phyloP scores from a whole-genome alignment of 2,113 vertebrate genomes.

The Phalacrocorax brasilianus region DNA sequence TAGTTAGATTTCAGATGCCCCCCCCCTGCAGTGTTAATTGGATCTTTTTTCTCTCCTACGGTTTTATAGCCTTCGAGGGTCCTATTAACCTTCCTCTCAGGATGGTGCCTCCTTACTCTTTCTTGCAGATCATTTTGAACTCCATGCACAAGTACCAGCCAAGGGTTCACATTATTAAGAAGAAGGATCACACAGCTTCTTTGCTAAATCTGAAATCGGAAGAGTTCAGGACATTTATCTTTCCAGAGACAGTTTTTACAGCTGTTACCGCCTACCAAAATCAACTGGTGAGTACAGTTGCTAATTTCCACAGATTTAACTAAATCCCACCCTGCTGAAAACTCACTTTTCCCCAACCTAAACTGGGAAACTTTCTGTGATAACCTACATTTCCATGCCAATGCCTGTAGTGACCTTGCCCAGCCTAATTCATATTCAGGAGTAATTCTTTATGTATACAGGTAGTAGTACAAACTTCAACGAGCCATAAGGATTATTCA shows the following conservation, averaged over 20 bases:
- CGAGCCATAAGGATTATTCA: neutral
- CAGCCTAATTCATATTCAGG: neutral
- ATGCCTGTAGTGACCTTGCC: neutral
- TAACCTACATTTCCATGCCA: neutral
- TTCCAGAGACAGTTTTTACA: constrained; percentile 96
- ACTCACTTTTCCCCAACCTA: neutral
- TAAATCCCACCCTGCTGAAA: neutral
- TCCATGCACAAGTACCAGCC: constrained; percentile 99
- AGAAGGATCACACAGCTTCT: constrained; percentile 97
- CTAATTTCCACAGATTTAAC: neutral
- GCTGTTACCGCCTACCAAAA: constrained; percentile 99
- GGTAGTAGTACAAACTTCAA: neutral
- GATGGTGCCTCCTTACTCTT: neutral
- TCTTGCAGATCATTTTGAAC: constrained; percentile 92
- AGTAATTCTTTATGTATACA: neutral
- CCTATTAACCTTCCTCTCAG: neutral
- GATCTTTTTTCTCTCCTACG: rapidly evolving
- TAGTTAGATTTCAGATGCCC: neutral
- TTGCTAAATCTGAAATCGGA: constrained; percentile 97
- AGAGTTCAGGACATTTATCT: constrained; percentile 97
- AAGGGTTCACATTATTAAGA: constrained; percentile 98
- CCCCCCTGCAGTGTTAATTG: neutral
- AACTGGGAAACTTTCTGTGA: neutral
- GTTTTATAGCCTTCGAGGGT: neutral
- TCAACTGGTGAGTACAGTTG: constrained; percentile 86